These are phyloP conservation scores for Callosobruchus maculatus DNA, from an alignment of 2,888 invertebrate genomes.

Conservation along the genomic window DNA sequence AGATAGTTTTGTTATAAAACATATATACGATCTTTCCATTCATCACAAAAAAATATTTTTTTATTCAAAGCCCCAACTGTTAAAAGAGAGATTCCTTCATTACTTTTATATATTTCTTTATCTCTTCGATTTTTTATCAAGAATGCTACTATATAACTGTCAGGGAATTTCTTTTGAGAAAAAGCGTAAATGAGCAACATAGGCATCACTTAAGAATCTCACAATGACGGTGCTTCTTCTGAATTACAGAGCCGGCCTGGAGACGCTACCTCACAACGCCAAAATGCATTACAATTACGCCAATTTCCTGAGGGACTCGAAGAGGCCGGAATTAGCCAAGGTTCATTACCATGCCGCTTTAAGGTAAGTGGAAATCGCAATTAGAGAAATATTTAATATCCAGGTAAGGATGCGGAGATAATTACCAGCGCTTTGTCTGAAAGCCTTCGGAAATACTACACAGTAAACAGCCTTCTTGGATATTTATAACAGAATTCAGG, in stretches of 20 bases:
- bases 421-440: not conserved
- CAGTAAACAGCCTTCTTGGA: not conserved
- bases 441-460: not conserved
- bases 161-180: not conserved
- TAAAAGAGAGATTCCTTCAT: too few relatives aligned
- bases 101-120: too few relatives aligned
- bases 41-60: too few relatives aligned
- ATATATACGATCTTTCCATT: too few relatives aligned
- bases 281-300: conserved; percentile 90
- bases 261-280: conserved; percentile 78
- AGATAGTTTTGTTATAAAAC: too few relatives aligned
- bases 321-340: conserved; percentile 68
- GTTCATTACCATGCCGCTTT: conserved; percentile 76
- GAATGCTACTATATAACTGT: not conserved
- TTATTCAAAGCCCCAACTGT: too few relatives aligned
- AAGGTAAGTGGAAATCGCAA: conserved; percentile 56
- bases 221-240: not conserved
- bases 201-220: not conserved
- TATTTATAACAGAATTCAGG: not conserved
- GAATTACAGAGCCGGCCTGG: conserved; percentile 69
- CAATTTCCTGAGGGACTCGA: conserved; percentile 76
- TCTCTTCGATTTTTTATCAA: too few relatives aligned
- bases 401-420: not conserved
- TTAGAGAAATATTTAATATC: not conserved
- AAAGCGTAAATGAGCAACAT: not conserved